Base-by-base conservation (phyloP, 2,113 vertebrate genomes). In the Apus apus region DNA sequence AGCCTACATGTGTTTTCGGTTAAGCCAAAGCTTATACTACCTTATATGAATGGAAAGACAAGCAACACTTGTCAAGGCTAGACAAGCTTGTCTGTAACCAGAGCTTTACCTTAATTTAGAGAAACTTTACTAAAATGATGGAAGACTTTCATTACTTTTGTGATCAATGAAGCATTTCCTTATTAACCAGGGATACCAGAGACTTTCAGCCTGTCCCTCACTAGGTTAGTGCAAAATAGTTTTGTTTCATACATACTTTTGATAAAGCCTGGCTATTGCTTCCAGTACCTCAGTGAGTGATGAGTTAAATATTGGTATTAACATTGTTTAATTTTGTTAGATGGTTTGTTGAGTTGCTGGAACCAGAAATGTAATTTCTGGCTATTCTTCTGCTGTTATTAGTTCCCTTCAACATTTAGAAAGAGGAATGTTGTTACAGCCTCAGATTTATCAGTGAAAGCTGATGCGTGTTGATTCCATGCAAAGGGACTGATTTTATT, bases 401-500 rank as follows among this genome's bases (percentile, higher is more conserved):
- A 18, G 68, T 78, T 66, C n/a, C 17, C 25, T 15, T 45, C 29
- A 78, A 87, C 83, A 66, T 48, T 83, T 36, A 68, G 16, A 40
- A 84, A 29, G 4, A 70, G 48, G 50, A 34, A 73, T 9, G 1
- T 62, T 32, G 18, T 38, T 94, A 78, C 61, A 81, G 45, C 27
- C 25, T n/a, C 73, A 56, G 38, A 68, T 68, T 87, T 78, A 61
- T 82, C 93, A 56, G 43, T 78, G 93, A 54, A 94, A 84, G 75
- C 8, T 74, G 87, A 73, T 29, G 71, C 29, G 13, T 36, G 34
- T 60, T 80, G 70, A 64, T 77, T 65, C 54, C 25, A 51, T 56
- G 45, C 62, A 85, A 91, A 96, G 77, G 81, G 93, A 79, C 65
- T 93, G 53, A 93, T 91, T 95, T 96, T 94, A 85, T 90, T 83